phyloP scores from a whole-genome alignment of 2,113 vertebrate species.

The Aphelocoma coerulescens region DNA sequence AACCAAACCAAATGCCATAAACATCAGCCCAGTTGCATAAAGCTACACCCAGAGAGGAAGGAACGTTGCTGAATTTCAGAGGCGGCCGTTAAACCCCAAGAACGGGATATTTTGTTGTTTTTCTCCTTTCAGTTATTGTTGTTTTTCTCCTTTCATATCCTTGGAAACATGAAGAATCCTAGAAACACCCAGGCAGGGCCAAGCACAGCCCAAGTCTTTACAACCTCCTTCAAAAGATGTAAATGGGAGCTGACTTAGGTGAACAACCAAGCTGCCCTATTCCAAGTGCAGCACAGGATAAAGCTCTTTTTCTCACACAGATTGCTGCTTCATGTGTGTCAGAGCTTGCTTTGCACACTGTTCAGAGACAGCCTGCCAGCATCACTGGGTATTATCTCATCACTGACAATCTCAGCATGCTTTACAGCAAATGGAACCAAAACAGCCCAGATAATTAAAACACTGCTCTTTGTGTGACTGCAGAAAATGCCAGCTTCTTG shows the following conservation, averaged over 20 bases:
- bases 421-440: background rate
- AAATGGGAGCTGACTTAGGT: background rate
- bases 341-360: background rate
- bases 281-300: background rate
- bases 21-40: background rate
- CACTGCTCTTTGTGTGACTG: slow-evolving; percentile 11
- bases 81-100: background rate
- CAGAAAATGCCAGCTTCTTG: background rate
- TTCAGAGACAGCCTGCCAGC: background rate
- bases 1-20: background rate
- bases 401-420: background rate
- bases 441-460: background rate
- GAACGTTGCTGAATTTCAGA: background rate
- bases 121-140: background rate
- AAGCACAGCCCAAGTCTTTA: background rate
- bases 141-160: background rate
- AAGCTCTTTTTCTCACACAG: background rate
- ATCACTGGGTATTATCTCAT: background rate
- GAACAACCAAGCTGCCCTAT: background rate
- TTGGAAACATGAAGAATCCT: background rate
- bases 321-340: background rate
- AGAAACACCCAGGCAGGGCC: background rate
- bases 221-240: fast-evolving
- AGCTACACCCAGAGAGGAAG: background rate
- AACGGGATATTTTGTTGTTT: background rate